These are phyloP conservation scores for Sycophila sp. DNA, from an alignment of 1,140 invertebrate species.

Conservation along the genomic window DNA sequence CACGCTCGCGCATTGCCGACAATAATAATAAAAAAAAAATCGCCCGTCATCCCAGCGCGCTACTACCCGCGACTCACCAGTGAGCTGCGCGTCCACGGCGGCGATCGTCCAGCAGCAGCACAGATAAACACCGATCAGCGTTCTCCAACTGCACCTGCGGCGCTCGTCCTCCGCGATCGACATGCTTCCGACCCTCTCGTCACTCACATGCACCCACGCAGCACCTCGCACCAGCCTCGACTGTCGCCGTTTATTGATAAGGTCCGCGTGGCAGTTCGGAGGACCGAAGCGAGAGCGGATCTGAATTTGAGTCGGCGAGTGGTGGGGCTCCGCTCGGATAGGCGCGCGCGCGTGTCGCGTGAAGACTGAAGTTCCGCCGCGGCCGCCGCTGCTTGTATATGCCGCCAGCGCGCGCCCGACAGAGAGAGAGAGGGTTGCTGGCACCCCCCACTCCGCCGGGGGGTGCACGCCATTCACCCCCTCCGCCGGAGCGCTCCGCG, in stretches of 20 bases:
- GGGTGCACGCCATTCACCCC: constrained; percentile 21
- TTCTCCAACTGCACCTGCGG: constrained; percentile 17
- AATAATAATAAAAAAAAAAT: neutral
- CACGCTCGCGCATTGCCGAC: too few species aligned
- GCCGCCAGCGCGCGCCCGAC: constrained; percentile 44
- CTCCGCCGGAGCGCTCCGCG: constrained; percentile 2
- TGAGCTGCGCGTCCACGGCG: constrained; percentile 47
- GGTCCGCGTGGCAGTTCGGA: too few species aligned
- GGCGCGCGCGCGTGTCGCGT: constrained; percentile 59
- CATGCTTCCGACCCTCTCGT: neutral
- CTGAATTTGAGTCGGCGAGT: too few species aligned
- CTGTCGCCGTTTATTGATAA: too few species aligned
- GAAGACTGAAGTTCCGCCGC: constrained; percentile 58
- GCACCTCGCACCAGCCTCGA: too few species aligned
- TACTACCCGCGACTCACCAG: constrained; percentile 53
- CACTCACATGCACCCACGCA: neutral
- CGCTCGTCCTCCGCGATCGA: neutral
- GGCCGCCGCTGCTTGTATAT: constrained; percentile 55
- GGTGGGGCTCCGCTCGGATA: neutral
- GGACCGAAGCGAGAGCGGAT: too few species aligned
- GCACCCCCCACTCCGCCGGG: constrained; percentile 9
- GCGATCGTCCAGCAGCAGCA: constrained; percentile 38
- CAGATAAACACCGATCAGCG: constrained; percentile 9
- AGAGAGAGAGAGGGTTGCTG: constrained; percentile 47
- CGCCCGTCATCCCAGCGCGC: too few species aligned